Base-by-base conservation (phyloP, 2,888 invertebrate genomes). In the Callinectes sapidus region DNA sequence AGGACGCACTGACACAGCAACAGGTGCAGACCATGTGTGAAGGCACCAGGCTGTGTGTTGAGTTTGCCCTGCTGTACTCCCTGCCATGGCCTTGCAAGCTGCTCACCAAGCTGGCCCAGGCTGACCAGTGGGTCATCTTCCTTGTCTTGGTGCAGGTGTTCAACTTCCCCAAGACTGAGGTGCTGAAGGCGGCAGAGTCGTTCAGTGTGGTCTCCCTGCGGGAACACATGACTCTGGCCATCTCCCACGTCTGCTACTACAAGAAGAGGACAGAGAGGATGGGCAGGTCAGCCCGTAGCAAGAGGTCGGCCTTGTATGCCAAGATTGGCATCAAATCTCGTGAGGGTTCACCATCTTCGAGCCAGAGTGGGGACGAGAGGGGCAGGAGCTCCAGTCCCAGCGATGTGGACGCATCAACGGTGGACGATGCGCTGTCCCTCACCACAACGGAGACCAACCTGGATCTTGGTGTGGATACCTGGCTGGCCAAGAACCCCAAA, bases 71-170 rank as follows among this genome's bases (percentile, higher is more conserved):
- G 1, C 35, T 93, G 14, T 93, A 93, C 90, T 55, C 90, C 35
- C 92, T 93, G n/a, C 87, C 92, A 14, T 90, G 85, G 66, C 93
- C 93, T 23, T 32, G 77, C 14, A 93, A 81, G 42, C 71, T 93
- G 61, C 85, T 93, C 28, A 77, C 77, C 23, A 90, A 90, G 39
- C 61, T 93, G 23, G 92, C 92, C n/a, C 85, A 88, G 39, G 88
- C 87, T 14, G 85, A 93, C 48, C 93, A 93, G 88, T 93, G 93
- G 93, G 66, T 93, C 32, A 61, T 92, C 6, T 93, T 93, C 90
- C 91, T 93, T 61, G 92, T 92, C 23, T 28, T 77, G 18, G 90
- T 81, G 5, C 93, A 93, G 39, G 89, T 92, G 2, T 93, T 92
- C 77, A 90, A 90, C 18, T 93, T 81, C n/a, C 93, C 93, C 28